These are phyloP conservation scores for Lepidurus packardi DNA, from an alignment of 1,140 invertebrate genomes.

Conservation along the genomic window DNA sequence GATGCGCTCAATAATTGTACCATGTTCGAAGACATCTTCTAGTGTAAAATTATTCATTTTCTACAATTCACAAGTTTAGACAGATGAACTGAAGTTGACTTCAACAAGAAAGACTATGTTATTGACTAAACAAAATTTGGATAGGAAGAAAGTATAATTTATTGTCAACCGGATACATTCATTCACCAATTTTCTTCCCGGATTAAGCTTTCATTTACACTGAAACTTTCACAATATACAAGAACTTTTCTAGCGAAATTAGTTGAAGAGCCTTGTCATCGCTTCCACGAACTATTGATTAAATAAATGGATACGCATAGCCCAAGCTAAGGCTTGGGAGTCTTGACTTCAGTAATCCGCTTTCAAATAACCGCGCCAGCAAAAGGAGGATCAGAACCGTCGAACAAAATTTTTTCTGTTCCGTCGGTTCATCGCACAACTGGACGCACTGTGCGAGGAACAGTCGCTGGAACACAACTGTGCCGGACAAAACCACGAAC, in stretches of 20 bases:
- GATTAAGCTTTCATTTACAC: neutral
- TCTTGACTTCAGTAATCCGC: no score
- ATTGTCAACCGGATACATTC: neutral
- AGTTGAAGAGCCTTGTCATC: neutral
- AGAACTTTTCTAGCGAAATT: neutral
- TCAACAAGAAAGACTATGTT: no score
- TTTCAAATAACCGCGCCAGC: neutral
- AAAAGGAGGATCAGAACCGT: neutral
- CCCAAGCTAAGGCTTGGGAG: neutral
- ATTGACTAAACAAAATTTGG: neutral
- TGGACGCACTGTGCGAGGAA: neutral
- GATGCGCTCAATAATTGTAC: constrained; percentile 5
- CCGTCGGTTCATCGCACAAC: neutral
- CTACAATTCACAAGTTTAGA: neutral
- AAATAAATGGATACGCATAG: neutral
- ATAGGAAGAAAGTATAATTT: constrained; percentile 2
- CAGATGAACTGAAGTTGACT: no score
- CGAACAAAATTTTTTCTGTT: neutral
- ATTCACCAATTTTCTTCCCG: neutral
- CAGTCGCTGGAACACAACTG: neutral
- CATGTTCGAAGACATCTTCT: neutral
- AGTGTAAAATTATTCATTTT: neutral
- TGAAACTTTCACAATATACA: neutral
- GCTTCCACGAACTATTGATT: neutral
- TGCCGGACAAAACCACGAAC: neutral